Percentiles rank a stretch among this genome's conserved stretches.
Evolutionary conservation across 2,797 vertebrate genomes (phyloP).

Genomic region (Catostomus latipinnis): DNA sequence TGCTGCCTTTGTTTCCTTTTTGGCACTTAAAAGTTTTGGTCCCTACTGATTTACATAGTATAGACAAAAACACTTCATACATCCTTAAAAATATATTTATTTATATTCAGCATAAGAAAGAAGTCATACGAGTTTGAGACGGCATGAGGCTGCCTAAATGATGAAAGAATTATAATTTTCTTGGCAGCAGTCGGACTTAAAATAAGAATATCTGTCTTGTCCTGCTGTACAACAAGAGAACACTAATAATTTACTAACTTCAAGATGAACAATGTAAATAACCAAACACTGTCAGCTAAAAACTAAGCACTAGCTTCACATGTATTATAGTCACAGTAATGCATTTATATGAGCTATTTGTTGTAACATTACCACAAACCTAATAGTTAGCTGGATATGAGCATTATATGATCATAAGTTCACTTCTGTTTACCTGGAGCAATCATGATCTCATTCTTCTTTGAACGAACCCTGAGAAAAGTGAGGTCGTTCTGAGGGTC

Average conservation of each 20-base stretch:
- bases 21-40: too few species aligned
- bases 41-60: too few species aligned
- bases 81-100: too few species aligned
- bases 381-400: neutral
- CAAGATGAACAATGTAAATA: neutral
- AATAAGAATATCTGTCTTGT: neutral
- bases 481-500: constrained; percentile 97
- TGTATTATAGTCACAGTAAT: too few species aligned
- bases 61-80: too few species aligned
- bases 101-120: too few species aligned
- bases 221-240: neutral
- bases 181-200: too few species aligned
- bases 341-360: neutral
- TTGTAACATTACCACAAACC: neutral
- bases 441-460: constrained; percentile 99
- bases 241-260: neutral
- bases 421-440: constrained; percentile 86
- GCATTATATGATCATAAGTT: neutral
- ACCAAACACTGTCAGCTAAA: neutral
- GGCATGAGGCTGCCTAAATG: too few species aligned
- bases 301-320: neutral
- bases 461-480: constrained; percentile 93
- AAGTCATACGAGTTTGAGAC: too few species aligned
- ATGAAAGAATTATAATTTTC: too few species aligned
- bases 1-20: too few species aligned